Conservation (phyloP, 2,797 vertebrate genomes). For the Epinephelus coioides region DNA sequence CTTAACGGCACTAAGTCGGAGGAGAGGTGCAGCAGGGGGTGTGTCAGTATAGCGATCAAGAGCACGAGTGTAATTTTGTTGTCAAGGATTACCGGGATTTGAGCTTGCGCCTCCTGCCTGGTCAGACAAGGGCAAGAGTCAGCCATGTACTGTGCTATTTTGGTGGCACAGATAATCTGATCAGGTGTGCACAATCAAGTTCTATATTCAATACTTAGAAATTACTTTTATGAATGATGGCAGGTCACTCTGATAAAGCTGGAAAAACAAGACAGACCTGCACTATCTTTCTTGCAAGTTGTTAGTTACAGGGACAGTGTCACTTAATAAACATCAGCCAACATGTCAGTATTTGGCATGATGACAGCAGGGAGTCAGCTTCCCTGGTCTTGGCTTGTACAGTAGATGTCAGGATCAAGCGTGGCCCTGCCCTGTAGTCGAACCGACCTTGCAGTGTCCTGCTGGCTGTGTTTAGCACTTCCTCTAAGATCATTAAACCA, state of each 20-base stretch:
- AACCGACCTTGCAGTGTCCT: neutral
- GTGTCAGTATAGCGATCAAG: slow-evolving; percentile 36
- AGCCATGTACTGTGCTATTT: slow-evolving; percentile 60
- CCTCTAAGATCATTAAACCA: slow-evolving; percentile 32
- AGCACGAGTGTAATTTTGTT: slow-evolving; percentile 54
- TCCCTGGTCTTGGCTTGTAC: neutral
- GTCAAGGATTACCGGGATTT: slow-evolving; percentile 74
- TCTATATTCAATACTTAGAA: slow-evolving; percentile 12
- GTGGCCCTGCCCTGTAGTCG: neutral
- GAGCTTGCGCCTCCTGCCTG: slow-evolving; percentile 39
- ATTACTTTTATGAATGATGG: slow-evolving; percentile 8
- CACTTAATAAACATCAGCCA: neutral
- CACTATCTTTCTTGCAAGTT: neutral
- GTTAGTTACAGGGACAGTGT: neutral
- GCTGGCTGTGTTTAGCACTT: slow-evolving; percentile 26
- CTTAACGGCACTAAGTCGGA: slow-evolving; percentile 15
- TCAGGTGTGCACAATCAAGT: slow-evolving; percentile 9
- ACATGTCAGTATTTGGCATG: slow-evolving; percentile 14
- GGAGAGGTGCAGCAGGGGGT: neutral
- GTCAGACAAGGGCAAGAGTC: slow-evolving; percentile 54
- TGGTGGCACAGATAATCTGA: slow-evolving; percentile 24
- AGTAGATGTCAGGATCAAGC: slow-evolving; percentile 29
- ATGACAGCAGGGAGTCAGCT: slow-evolving; percentile 20
- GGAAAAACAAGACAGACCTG: neutral
- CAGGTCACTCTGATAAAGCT: neutral